These are phyloP conservation scores for Nebria brevicollis DNA, from an alignment of 2,888 invertebrate genomes.

Conservation along the genomic window DNA sequence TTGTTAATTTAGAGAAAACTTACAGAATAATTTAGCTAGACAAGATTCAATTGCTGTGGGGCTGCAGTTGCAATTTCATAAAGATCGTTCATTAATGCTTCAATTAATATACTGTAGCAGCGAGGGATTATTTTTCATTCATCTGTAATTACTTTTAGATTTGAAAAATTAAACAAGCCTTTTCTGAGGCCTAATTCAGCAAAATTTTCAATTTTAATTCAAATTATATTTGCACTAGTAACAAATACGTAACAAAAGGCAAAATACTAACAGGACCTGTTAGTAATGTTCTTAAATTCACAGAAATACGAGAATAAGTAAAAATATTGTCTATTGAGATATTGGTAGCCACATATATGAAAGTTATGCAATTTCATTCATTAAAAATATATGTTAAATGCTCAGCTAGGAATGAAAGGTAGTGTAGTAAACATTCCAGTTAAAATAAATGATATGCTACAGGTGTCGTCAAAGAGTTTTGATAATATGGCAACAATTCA, in stretches of 20 bases:
- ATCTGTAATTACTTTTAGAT: neutral
- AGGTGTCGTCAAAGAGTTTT: constrained; percentile 50
- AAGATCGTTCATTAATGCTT: constrained; percentile 37
- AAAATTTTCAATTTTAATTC: too few relatives aligned
- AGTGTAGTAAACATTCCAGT: constrained; percentile 55
- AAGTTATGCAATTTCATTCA: constrained; percentile 57
- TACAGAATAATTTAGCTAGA: neutral
- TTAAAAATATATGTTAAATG: constrained; percentile 53
- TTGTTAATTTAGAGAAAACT: neutral
- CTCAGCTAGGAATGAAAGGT: constrained; percentile 54
- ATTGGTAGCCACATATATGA: constrained; percentile 54
- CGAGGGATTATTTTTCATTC: constrained; percentile 48
- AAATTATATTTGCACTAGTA: too few relatives aligned
- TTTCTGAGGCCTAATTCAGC: too few relatives aligned
- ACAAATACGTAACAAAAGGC: too few relatives aligned
- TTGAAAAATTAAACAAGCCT: too few relatives aligned
- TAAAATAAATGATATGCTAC: constrained; percentile 51
- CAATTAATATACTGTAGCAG: constrained; percentile 46
- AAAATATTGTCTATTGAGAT: too few relatives aligned
- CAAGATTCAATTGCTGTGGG: neutral
- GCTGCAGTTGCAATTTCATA: constrained; percentile 36
- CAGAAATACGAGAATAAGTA: too few relatives aligned
- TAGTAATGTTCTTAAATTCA: too few relatives aligned
- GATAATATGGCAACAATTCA: too few relatives aligned
- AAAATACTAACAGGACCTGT: too few relatives aligned